Evolutionary conservation across 2,888 invertebrate genomes (phyloP), one percentile per base, ranked within the genome.

Genomic region (Cybosia mesomella): DNA sequence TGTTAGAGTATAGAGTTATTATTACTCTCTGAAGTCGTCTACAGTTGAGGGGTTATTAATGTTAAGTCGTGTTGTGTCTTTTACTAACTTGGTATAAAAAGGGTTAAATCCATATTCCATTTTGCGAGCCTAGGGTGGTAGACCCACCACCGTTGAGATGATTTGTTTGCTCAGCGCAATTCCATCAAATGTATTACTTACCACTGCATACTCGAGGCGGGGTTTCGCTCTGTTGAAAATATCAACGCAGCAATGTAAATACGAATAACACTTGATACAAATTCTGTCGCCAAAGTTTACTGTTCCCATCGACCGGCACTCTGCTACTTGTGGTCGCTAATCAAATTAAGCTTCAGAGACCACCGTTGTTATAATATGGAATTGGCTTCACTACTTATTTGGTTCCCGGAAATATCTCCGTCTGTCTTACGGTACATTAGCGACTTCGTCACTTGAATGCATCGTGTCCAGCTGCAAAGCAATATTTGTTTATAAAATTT

Each of bases 311-410:
- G 89, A 92, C 78, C 86, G 72, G 79, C 89, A 87, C 93, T 91
- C 88, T 81, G 82, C 79, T 87, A 91, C 88, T 92, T 89, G 91
- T 83, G 88, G 87, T 80, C 87, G 92, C 91, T 94, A 93, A 94
- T 94, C 93, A 94, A 94, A 94, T 94, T 93, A 92, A 92, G 89
- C 92, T 84, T 77, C 75, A 89, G 92, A 90, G 92, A 90, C 88
- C 74, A 75, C 62, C 68, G 83, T 72, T 77, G 71, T 34, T 4
- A 11, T 64, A 74, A 55, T 85, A 58, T 87, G 87, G 91, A 91
- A 49, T 1, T 18, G 70, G 77, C 70, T 73, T 73, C 7, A 22
- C 8, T 61, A 18, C 67, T 55, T n/a, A n/a, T n/a, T 65, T 24
- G 18, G 22, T 11, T 21, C 32, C 18, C 11, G 13, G 32, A 32